A percentile compares a stretch with the other conserved stretches of the same genome.
Evolutionary conservation across 2,888 invertebrate species (phyloP).

Genomic region (Hyppa rectilinea): DNA sequence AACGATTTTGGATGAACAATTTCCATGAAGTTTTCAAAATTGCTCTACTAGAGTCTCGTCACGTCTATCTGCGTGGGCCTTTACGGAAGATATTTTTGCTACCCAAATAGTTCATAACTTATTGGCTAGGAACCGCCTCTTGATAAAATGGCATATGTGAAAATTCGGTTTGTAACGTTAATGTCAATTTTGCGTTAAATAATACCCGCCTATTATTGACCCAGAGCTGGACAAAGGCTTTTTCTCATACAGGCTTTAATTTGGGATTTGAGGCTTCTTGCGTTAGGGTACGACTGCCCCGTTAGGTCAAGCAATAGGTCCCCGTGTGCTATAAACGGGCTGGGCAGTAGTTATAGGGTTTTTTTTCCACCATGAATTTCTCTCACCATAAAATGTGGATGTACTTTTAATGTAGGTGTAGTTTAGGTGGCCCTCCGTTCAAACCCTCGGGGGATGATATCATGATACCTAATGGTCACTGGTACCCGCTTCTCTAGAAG

Average conservation of each 20-base stretch:
- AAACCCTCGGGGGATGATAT: background rate
- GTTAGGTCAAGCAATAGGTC: background rate
- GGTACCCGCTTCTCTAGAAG: slow-evolving; percentile 4
- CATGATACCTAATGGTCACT: background rate
- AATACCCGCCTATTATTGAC: background rate
- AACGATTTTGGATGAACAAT: too few species aligned
- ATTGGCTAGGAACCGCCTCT: background rate
- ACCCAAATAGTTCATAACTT: background rate
- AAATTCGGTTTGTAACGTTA: too few species aligned
- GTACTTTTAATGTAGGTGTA: too few species aligned
- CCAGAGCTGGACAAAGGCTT: background rate
- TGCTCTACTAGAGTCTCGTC: too few species aligned
- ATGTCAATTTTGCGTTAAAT: background rate
- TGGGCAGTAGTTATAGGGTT: background rate
- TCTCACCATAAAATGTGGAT: too few species aligned
- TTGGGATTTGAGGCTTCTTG: background rate
- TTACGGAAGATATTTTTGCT: background rate
- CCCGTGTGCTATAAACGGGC: background rate
- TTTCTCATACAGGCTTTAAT: background rate
- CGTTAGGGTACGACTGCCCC: background rate
- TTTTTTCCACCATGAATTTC: background rate
- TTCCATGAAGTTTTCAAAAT: too few species aligned
- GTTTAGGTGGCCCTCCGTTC: background rate
- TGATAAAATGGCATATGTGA: background rate
- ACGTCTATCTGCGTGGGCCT: too few species aligned